Evolutionary conservation across 2,113 vertebrate genomes (phyloP).

Genomic region (Pangasianodon hypophthalmus): DNA sequence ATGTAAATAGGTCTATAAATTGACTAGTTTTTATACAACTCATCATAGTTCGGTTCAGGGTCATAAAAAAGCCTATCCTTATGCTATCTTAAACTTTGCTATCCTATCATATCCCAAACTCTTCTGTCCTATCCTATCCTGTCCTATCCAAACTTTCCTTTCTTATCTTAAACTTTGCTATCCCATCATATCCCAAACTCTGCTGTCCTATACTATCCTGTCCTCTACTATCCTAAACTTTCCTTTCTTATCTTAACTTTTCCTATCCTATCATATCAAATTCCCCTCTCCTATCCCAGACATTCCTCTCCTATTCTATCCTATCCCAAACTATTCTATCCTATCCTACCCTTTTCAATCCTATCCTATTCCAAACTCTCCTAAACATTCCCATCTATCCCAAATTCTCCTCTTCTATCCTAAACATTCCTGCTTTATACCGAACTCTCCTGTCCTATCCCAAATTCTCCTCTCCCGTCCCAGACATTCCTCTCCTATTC

Average conservation of each 20-base stretch:
- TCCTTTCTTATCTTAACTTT: not conserved
- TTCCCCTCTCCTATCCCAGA: not conserved
- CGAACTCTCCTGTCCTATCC: not conserved
- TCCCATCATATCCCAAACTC: no score
- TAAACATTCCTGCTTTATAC: not conserved
- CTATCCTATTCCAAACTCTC: not conserved
- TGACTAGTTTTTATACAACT: not conserved
- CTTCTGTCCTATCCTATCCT: not conserved
- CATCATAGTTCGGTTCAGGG: not conserved
- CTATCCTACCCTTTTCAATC: not conserved
- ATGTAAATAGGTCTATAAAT: not conserved
- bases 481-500: no score
- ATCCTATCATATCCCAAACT: constrained; percentile 25
- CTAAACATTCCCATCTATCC: constrained; percentile 36
- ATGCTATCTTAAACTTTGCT: not conserved
- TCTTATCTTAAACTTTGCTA: no score
- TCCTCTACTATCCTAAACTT: no score
- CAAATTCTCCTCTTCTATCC: constrained; percentile 26
- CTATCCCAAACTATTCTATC: no score
- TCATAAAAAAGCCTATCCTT: not conserved
- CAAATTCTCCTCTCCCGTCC: constrained; percentile 42
- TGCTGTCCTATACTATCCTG: not conserved
- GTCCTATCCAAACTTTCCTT: not conserved
- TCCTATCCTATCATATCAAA: not conserved
- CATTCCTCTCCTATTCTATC: not conserved